Conservation (phyloP, 2,113 vertebrate genomes). For the Ctenomys sociabilis region DNA sequence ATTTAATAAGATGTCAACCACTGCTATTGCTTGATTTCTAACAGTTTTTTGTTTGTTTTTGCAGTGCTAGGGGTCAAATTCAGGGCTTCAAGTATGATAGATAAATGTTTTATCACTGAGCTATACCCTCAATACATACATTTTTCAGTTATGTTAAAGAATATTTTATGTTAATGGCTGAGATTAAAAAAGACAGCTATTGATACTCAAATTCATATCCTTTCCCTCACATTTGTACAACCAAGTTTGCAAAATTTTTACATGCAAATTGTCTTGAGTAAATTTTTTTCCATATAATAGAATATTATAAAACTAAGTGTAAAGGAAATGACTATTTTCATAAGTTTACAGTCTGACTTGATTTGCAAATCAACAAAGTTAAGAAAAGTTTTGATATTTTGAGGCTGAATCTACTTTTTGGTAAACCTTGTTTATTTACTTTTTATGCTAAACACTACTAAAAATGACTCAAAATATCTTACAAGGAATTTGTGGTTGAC, state of each 20-base stretch:
- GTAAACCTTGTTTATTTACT: slow-evolving; percentile 21
- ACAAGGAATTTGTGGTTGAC: not conserved
- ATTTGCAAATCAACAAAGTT: not conserved
- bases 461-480: not conserved
- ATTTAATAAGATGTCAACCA: slow-evolving; percentile 21
- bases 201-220: not conserved
- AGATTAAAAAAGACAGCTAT: slow-evolving; percentile 28
- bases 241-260: slow-evolving; percentile 39
- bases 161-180: not conserved
- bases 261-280: not conserved
- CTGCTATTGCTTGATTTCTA: not conserved
- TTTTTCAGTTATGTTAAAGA: slow-evolving; percentile 7
- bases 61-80: not conserved
- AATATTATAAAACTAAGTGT: not conserved
- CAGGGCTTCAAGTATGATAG: not conserved
- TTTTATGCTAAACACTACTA: not conserved
- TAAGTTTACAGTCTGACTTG: slow-evolving; percentile 9
- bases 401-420: not conserved
- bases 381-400: not conserved
- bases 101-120: not conserved
- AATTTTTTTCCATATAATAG: not conserved
- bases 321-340: not conserved
- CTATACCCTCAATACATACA: not conserved
- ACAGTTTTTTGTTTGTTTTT: not conserved
- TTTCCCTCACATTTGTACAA: not conserved